Evolutionary conservation across 1,140 invertebrate genomes (phyloP).

Genomic region (Pseudomyrmex pallidus): DNA sequence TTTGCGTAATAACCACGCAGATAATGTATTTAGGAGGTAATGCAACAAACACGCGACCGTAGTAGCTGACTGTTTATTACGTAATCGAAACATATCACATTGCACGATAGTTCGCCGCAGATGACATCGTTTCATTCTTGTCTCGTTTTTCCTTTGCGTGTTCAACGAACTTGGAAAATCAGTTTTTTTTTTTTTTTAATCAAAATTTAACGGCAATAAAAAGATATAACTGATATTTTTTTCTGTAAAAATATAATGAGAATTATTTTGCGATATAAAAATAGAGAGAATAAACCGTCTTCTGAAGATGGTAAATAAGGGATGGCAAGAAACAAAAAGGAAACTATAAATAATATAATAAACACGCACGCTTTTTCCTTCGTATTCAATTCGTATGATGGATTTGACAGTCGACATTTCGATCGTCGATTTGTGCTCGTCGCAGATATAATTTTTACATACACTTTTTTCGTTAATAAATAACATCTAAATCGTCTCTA

Average conservation of each 20-base stretch:
- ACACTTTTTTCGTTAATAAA: slow-evolving; percentile 27
- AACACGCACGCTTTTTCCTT: neutral
- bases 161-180: neutral
- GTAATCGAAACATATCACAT: neutral
- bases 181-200: neutral
- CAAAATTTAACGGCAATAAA: no score
- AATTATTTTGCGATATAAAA: neutral
- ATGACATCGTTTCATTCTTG: neutral
- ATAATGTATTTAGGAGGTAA: slow-evolving; percentile 2
- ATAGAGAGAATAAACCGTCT: neutral
- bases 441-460: slow-evolving; percentile 67
- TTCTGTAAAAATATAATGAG: neutral
- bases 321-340: slow-evolving; percentile 9
- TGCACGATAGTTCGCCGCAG: neutral
- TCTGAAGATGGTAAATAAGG: neutral
- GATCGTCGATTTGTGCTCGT: slow-evolving; percentile 19
- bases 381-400: no score
- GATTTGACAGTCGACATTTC: slow-evolving; percentile 20
- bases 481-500: slow-evolving; percentile 68
- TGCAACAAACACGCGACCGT: slow-evolving; percentile 11
- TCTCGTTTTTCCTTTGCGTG: neutral
- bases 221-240: no score
- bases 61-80: neutral
- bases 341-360: neutral
- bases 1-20: slow-evolving; percentile 16